Conservation (phyloP, 2,888 invertebrate species). For the Hypercompe scribonia region DNA sequence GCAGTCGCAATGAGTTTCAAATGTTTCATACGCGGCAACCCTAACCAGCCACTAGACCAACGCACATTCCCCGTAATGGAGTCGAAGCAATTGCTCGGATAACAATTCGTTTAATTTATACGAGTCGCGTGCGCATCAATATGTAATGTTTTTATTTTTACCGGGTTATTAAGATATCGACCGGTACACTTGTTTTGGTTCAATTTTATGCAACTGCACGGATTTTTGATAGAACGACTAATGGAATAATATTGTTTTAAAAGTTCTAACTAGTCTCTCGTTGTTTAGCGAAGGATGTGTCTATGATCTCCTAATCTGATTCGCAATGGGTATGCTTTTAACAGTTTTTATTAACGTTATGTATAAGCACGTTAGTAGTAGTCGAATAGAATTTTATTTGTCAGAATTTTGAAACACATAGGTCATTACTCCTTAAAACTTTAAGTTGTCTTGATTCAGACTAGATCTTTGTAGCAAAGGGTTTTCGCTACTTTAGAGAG, state of each 20-base stretch:
- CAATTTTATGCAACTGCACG: constrained; percentile 9
- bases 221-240: background rate
- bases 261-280: background rate
- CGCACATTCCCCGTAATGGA: constrained; percentile 63
- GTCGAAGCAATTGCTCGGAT: constrained; percentile 58
- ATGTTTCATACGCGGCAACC: constrained; percentile 16
- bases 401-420: background rate
- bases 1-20: background rate
- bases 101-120: constrained; percentile 59
- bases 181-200: constrained; percentile 15
- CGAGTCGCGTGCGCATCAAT: constrained; percentile 44
- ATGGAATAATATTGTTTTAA: constrained; percentile 8
- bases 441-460: no score
- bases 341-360: background rate
- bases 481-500: no score
- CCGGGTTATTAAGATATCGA: constrained; percentile 29
- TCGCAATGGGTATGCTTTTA: background rate
- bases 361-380: background rate
- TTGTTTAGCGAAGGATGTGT: background rate
- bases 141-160: constrained; percentile 35
- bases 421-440: no score
- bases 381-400: background rate
- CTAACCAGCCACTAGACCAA: constrained; percentile 43
- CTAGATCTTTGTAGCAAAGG: no score
- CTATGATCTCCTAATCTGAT: background rate